Conservation (phyloP, 1,140 invertebrate genomes). For the Sycophila sp. region DNA sequence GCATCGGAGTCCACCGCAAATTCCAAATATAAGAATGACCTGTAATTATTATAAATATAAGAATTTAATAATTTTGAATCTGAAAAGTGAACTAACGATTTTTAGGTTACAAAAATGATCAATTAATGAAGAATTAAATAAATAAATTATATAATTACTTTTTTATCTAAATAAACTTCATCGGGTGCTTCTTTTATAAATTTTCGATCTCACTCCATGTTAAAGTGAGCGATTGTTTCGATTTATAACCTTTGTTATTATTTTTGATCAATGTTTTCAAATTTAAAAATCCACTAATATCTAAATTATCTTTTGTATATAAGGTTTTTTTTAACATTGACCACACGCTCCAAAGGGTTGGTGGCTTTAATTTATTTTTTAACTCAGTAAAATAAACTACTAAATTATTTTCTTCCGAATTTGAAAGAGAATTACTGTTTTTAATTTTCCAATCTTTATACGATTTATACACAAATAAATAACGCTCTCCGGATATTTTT, state of each 20-base stretch:
- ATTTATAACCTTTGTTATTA: slow-evolving; percentile 36
- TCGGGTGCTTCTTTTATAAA: slow-evolving; percentile 28
- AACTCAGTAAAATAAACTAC: slow-evolving; percentile 1
- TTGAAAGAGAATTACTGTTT: background rate
- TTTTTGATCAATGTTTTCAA: slow-evolving; percentile 29
- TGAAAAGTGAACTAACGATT: background rate
- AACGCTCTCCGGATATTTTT: background rate
- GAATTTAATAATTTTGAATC: background rate
- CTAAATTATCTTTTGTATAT: slow-evolving; percentile 23
- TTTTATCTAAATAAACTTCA: slow-evolving; percentile 9
- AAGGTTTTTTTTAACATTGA: too few species aligned
- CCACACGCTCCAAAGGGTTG: too few species aligned
- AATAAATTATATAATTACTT: slow-evolving; percentile 19
- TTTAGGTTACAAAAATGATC: background rate
- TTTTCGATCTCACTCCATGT: slow-evolving; percentile 23
- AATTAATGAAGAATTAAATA: background rate
- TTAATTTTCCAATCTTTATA: background rate
- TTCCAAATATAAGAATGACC: background rate
- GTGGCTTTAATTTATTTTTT: too few species aligned
- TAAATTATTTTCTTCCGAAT: slow-evolving; percentile 9
- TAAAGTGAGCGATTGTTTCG: slow-evolving; percentile 18
- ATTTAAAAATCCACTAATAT: slow-evolving; percentile 24
- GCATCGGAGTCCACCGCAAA: too few species aligned
- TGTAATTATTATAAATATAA: background rate
- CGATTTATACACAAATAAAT: background rate